Evolutionary conservation across 2,113 vertebrate genomes (phyloP).

Genomic region (Semnopithecus entellus): DNA sequence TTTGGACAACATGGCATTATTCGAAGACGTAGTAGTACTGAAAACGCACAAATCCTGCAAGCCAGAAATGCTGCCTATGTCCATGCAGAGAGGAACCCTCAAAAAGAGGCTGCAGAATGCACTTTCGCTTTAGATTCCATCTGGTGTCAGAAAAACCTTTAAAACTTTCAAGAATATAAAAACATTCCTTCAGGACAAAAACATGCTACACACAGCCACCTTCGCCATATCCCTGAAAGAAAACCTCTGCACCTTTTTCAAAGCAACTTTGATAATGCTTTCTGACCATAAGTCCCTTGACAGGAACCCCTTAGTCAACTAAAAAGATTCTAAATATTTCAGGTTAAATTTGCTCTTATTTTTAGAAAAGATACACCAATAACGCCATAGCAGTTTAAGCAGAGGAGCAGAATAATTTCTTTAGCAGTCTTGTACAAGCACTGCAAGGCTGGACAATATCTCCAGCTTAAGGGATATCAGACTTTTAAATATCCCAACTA

Average conservation of each 20-base stretch:
- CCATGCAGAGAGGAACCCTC: neutral
- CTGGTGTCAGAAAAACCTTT: neutral
- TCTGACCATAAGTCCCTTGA: neutral
- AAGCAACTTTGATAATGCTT: neutral
- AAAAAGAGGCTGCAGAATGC: neutral
- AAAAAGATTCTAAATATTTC: neutral
- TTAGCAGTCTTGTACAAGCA: neutral
- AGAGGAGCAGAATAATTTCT: neutral
- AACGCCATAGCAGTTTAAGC: neutral
- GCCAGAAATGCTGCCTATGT: neutral
- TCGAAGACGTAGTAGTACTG: neutral
- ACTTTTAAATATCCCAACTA: constrained; percentile 25
- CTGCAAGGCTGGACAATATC: neutral
- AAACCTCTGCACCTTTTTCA: neutral
- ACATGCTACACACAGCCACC: neutral
- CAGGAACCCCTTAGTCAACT: neutral
- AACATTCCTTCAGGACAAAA: neutral
- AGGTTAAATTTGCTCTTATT: neutral
- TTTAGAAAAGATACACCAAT: neutral
- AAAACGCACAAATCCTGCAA: neutral
- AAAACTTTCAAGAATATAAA: neutral
- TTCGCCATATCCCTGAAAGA: neutral
- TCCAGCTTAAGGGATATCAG: neutral
- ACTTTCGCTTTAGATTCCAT: neutral
- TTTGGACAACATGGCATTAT: neutral